These are phyloP conservation scores for Drosophila borborema DNA, from an alignment of 2,888 invertebrate species.

Conservation along the genomic window DNA sequence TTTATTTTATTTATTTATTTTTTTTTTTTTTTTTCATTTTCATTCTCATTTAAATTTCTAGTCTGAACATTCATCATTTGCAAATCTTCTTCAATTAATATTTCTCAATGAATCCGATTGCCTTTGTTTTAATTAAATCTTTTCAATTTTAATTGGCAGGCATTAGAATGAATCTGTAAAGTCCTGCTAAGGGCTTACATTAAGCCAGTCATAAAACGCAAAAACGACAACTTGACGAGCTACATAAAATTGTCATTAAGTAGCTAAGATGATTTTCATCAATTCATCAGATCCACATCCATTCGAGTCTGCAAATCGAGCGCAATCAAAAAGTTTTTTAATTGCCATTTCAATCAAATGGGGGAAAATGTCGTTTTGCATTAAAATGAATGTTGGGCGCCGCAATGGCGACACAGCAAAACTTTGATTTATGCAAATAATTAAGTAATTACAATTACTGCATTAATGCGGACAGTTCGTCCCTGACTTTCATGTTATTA, in stretches of 20 bases:
- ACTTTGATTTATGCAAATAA: conserved; percentile 76
- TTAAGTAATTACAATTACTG: conserved; percentile 75
- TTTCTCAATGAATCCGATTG: conserved; percentile 40
- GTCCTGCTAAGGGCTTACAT: conserved; percentile 15
- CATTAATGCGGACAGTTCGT: conserved; percentile 56
- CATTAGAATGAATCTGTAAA: conserved; percentile 60
- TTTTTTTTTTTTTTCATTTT: not conserved
- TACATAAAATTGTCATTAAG: conserved; percentile 74
- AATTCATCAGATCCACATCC: conserved; percentile 1
- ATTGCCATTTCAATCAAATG: conserved; percentile 52
- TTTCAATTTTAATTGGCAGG: conserved; percentile 58
- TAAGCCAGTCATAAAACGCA: conserved; percentile 55
- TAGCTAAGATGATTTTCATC: conserved; percentile 22
- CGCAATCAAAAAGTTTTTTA: conserved; percentile 48
- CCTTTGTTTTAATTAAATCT: conserved; percentile 65
- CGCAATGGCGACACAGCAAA: conserved; percentile 18
- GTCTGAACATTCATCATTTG: conserved; percentile 1
- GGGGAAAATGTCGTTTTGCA: conserved; percentile 43
- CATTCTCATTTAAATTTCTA: not conserved
- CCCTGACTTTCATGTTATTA: conserved; percentile 58
- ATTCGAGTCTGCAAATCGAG: conserved; percentile 35
- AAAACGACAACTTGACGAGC: conserved; percentile 64
- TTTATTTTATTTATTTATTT: too few species aligned
- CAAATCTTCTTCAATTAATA: conserved; percentile 56
- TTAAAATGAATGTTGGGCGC: conserved; percentile 43